Percentiles rank a stretch among this genome's conserved stretches.
Evolutionary conservation across 2,113 vertebrate species (phyloP).

Genomic region (Austrofundulus limnaeus): DNA sequence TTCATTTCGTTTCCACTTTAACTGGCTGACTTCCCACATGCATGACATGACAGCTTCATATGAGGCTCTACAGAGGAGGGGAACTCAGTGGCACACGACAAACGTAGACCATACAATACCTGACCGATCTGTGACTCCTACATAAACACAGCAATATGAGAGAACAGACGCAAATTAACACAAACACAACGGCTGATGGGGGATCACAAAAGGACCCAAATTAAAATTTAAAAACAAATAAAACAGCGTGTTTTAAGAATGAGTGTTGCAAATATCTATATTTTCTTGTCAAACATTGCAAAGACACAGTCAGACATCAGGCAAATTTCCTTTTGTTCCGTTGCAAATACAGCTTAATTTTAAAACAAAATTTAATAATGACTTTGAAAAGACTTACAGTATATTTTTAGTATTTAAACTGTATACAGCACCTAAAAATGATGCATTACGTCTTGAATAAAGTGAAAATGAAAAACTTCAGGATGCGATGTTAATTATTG

Average conservation of each 20-base stretch:
- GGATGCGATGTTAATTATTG: too few species aligned
- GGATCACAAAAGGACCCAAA: slow-evolving; percentile 44
- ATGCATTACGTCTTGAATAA: neutral
- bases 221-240: neutral
- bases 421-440: neutral
- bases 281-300: too few species aligned
- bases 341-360: slow-evolving; percentile 18
- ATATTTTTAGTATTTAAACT: neutral
- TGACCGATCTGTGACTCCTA: slow-evolving; percentile 90
- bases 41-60: slow-evolving; percentile 50
- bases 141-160: slow-evolving; percentile 78
- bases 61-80: slow-evolving; percentile 41
- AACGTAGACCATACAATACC: slow-evolving; percentile 82
- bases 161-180: slow-evolving; percentile 78
- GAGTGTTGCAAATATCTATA: too few species aligned
- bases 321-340: slow-evolving; percentile 6
- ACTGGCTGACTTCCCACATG: slow-evolving; percentile 44
- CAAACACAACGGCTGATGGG: slow-evolving; percentile 41
- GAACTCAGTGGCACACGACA: slow-evolving; percentile 72
- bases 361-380: neutral
- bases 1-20: slow-evolving; percentile 17
- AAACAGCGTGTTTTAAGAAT: slow-evolving; percentile 3
- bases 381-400: slow-evolving; percentile 4
- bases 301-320: neutral
- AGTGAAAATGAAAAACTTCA: neutral